Conservation (phyloP, 2,888 invertebrate genomes). For the Cantharis rufa region DNA sequence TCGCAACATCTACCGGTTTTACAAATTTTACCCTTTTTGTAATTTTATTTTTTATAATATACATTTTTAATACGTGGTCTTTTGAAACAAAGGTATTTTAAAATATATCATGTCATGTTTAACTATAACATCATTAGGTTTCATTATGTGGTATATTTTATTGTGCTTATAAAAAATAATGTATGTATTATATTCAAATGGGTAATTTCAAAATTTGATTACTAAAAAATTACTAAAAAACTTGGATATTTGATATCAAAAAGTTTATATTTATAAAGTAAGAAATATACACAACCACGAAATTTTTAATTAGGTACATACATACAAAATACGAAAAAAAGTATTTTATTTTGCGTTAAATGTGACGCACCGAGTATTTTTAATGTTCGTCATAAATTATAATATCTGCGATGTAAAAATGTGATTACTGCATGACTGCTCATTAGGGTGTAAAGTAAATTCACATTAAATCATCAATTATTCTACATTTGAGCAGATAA, state of each 20-base stretch:
- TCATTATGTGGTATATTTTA: not conserved
- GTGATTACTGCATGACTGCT: not conserved
- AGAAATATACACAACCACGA: not conserved
- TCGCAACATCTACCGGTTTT: too few relatives aligned
- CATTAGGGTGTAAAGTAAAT: not conserved
- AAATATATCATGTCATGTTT: not conserved
- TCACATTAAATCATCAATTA: conserved; percentile 21
- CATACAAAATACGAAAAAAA: not conserved
- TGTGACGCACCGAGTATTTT: not conserved
- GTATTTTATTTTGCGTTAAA: not conserved
- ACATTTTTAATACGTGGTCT: too few relatives aligned
- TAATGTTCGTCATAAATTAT: not conserved
- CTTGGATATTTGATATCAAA: not conserved
- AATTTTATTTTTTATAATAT: too few relatives aligned
- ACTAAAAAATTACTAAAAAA: too few relatives aligned
- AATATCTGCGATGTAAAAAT: not conserved
- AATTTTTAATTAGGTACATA: not conserved
- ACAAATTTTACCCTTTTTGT: too few relatives aligned
- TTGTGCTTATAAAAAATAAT: too few relatives aligned
- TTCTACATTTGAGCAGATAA: conserved; percentile 28
- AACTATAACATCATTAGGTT: not conserved
- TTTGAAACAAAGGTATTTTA: too few relatives aligned
- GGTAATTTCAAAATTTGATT: too few relatives aligned
- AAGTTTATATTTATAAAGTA: not conserved
- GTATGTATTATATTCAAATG: too few relatives aligned